Conservation (phyloP, 1,140 invertebrate genomes). For the Scaptodrosophila lebanonensis region DNA sequence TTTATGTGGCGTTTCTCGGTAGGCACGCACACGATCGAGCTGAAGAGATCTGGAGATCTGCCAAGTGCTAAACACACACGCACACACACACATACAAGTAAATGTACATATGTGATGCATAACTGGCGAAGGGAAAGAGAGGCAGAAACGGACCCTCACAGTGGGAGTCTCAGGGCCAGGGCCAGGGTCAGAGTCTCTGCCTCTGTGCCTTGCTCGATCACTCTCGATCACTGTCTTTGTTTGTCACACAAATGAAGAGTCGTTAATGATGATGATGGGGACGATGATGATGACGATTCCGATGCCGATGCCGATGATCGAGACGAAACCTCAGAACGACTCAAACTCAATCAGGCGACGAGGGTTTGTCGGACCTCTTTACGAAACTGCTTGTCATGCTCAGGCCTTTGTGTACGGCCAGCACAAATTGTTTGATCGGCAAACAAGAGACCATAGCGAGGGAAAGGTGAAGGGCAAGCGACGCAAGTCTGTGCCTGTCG, state of each 20-base stretch:
- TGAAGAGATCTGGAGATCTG: too few relatives aligned
- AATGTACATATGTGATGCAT: too few relatives aligned
- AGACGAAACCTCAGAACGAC: conserved; percentile 40
- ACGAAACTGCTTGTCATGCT: conserved; percentile 34
- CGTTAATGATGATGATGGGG: conserved; percentile 42
- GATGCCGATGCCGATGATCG: conserved; percentile 37
- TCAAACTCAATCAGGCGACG: conserved; percentile 54
- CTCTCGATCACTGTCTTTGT: conserved; percentile 39
- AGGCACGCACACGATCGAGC: conserved; percentile 29
- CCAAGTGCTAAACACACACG: too few relatives aligned
- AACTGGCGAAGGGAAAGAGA: too few relatives aligned
- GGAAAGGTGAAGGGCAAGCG: too few relatives aligned
- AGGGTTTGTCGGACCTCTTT: too few relatives aligned
- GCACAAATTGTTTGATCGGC: conserved; percentile 17
- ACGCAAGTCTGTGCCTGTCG: conserved; percentile 35
- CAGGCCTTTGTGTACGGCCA: too few relatives aligned
- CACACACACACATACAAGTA: too few relatives aligned
- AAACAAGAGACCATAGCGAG: too few relatives aligned
- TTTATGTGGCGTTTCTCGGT: conserved; percentile 54
- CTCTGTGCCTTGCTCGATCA: neutral
- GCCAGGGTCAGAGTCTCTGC: too few relatives aligned
- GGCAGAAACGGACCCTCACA: conserved; percentile 20
- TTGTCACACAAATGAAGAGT: conserved; percentile 70
- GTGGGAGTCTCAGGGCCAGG: conserved; percentile 27
- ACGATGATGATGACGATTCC: conserved; percentile 37